Evolutionary conservation across 2,888 invertebrate species (phyloP).

Genomic region (Acronicta psi): DNA sequence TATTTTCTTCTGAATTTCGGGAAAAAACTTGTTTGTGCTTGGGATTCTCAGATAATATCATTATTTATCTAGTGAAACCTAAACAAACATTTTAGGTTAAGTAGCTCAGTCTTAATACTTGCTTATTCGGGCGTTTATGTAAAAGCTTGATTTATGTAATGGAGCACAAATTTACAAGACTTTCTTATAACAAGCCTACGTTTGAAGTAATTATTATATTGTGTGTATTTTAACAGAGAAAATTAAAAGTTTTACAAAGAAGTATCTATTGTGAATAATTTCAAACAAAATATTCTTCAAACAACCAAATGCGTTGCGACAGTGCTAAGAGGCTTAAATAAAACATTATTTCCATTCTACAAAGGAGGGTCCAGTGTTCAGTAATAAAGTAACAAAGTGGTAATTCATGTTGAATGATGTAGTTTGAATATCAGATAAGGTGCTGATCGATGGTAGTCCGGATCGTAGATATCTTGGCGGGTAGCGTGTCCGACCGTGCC

Average conservation of each 20-base stretch:
- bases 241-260: too few species aligned
- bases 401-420: slow-evolving; percentile 58
- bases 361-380: slow-evolving; percentile 19
- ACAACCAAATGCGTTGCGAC: background rate
- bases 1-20: slow-evolving; percentile 6
- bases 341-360: slow-evolving; percentile 25
- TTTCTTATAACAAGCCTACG: background rate
- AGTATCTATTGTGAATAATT: background rate
- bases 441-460: slow-evolving; percentile 51
- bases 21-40: slow-evolving; percentile 20
- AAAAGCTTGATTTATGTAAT: slow-evolving; percentile 5
- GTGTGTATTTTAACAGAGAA: background rate
- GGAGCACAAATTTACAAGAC: background rate
- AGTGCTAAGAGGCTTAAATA: slow-evolving; percentile 13
- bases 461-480: slow-evolving; percentile 38
- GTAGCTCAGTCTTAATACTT: slow-evolving; percentile 1
- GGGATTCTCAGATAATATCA: slow-evolving; percentile 7
- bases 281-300: background rate
- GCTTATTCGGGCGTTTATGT: slow-evolving; percentile 6
- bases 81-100: slow-evolving; percentile 27
- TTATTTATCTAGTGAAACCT: slow-evolving; percentile 24
- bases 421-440: slow-evolving; percentile 55
- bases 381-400: slow-evolving; percentile 48
- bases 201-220: background rate
- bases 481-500: slow-evolving; percentile 37